Evolutionary conservation across 2,797 vertebrate species (phyloP), one percentile per base, ranked within the genome.

Genomic region (Lemur catta): DNA sequence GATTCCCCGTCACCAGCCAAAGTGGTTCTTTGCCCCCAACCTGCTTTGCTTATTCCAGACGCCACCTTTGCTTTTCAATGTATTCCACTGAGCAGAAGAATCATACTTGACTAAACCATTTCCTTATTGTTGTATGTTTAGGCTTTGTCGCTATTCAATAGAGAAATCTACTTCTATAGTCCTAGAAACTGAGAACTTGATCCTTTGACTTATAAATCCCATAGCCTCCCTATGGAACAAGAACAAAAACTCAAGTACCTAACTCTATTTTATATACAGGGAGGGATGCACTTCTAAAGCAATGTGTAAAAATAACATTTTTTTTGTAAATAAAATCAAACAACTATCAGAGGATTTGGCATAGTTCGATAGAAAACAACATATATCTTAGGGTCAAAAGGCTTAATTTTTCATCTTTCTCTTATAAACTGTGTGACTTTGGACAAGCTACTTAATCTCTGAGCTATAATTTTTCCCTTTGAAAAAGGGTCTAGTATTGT

Each of bases 351-450:
- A 91, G 48, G 52, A 84, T 78, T 50, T 24, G 28, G 12, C 46
- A 14, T 38, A 55, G 38, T 81, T 86, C 55, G 7, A 20, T 28
- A 91, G 69, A 85, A 89, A 89, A 79, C 26, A 69, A 89, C 28
- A 89, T 0, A 59, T 26, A 69, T 75, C 24, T 84, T 48, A 85
- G 50, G 17, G 61, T 91, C 52, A 84, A 82, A 46, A 94, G 65
- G 24, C 17, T 9, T 35, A 48, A 79, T 50, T 93, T 89, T 82
- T 61, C 28, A 14, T 65, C 59, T 89, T 79, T 94, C 35, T 82
- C 78, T 88, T 90, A 69, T 48, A 89, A 97, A n/a, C 14, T 87
- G 13, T 86, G 9, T 84, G 65, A 89, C 71, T 87, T 61, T 18
- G 8, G 46, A 76, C 4, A 72, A 87, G 46, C 12, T 18, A 46